Evolutionary conservation across 2,888 invertebrate species (phyloP), one percentile per base, ranked within the genome.

Genomic region (Choreutis nemorana): DNA sequence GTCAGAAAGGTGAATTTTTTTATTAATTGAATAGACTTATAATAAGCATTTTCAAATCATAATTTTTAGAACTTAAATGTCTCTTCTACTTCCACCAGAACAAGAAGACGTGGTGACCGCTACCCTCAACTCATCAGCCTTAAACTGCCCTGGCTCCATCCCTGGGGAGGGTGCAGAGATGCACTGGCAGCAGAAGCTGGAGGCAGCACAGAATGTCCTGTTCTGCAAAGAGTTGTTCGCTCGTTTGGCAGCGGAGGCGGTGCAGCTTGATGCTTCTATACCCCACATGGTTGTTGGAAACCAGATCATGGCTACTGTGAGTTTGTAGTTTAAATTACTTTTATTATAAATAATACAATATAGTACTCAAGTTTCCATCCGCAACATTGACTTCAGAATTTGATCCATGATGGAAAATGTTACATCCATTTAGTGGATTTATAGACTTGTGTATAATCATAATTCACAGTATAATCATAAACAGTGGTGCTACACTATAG

Each of bases 221-320:
- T 97, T 97, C 71, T 97, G 97, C 58, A 97, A 97, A 67, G 97
- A 97, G 64, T 70, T 97, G 16, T 97, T 97, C 57, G 91, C 94
- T 39, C 91, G 97, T 49, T 70, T 97, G 30, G 97, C 97, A 0
- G 88, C 94, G 29, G 97, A 97, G 63, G 97, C 97, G 0, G 95
- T 97, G 3, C 94, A 95, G 54, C 68, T 95, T 3, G 92, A 94
- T 50, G 91, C 94, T 0, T 90, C 92, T 0, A 94, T 97, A 54
- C 97, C 97, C 0, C 97, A 97, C 51, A 91, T 97, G 84, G 97
- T 97, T 4, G 94, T 97, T 22, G 96, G 96, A 26, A 97, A 97
- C 70, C 95, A 97, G 68, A 97, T 97, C 38, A 92, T 96, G 81
- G 94, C 95, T 3, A 95, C 96, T 12, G 91, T 94, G 60, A 55